Base-by-base conservation (phyloP, 1,140 invertebrate genomes). In the Drosophila melanogaster region DNA sequence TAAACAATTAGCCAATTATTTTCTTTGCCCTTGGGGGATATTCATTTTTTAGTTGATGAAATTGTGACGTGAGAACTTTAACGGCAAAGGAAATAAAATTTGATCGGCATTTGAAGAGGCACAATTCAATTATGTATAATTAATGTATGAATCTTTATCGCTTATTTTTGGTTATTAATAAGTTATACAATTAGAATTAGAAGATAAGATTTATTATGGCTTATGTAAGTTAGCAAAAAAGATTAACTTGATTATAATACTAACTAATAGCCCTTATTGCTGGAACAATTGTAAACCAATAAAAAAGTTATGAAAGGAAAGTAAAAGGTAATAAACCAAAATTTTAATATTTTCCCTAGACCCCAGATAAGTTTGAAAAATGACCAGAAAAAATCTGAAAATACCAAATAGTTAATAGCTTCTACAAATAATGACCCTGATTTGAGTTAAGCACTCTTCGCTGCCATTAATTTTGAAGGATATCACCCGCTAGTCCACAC, bases 401-500 rank as follows among this genome's bases (percentile, higher is more conserved):
- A 71, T 57, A 7, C 17, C 50, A 17, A 46, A 38, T 17, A 35
- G 40, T 56, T 70, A 70, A 57, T 70, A 70, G 65, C 35, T 41
- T 49, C 67, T 57, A 70, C 57, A 57, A 70, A 70, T 70, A 70
- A 35, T 35, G 30, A 11, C n/a, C 33, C 46, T 19, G 43, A 71
- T 35, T 49, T 35, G 51, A 55, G 35, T 40, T 70, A 57, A 70
- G 51, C 43, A 70, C 65, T 70, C 43, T n/a, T 7, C 35, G 43
- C 5, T 22, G 51, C 30, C 65, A 70, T 70, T 70, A 70, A 70
- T 70, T 70, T 49, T 40, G 22, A 47, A 57, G 35, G 64, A 70
- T 69, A 70, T 57, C 66, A 57, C 66, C 38, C 30, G 11, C 50
- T 30, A 30, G 30, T 56, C 35, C 19, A 26, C 66, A 24, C 7